Percentiles rank a stretch among this genome's conserved stretches.
Conservation (phyloP, 2,113 vertebrate genomes). For the Tragelaphus scriptus region DNA sequence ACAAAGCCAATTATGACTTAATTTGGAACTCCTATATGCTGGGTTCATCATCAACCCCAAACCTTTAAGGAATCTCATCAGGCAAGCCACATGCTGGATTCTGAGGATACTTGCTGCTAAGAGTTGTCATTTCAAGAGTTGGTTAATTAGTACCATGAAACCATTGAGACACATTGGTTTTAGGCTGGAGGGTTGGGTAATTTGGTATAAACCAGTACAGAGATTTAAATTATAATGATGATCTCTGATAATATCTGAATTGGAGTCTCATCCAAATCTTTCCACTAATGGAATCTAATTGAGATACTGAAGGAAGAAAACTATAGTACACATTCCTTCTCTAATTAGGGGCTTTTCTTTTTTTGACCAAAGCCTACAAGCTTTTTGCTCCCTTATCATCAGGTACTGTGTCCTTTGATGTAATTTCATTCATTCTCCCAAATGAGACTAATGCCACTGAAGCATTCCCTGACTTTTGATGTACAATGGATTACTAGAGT, state of each 20-base stretch:
- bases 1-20: constrained; percentile 71
- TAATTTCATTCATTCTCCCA: neutral
- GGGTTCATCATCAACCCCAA: constrained; percentile 15
- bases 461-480: neutral
- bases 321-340: neutral
- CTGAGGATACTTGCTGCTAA: neutral
- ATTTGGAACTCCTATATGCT: constrained; percentile 37
- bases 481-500: neutral
- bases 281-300: neutral
- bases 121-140: neutral
- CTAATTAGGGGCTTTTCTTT: neutral
- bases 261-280: neutral
- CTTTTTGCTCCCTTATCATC: neutral
- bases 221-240: neutral
- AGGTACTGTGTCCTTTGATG: neutral
- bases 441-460: neutral
- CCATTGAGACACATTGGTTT: neutral
- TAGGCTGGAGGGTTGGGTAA: neutral
- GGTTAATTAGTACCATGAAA: neutral
- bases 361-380: neutral
- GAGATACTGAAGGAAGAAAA: neutral
- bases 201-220: neutral
- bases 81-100: neutral
- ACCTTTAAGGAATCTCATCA: neutral
- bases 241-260: neutral